A percentile compares a stretch with the other conserved stretches of the same genome.
phyloP scores from a whole-genome alignment of 1,140 invertebrate genomes.

The Scaptodrosophila lebanonensis region DNA sequence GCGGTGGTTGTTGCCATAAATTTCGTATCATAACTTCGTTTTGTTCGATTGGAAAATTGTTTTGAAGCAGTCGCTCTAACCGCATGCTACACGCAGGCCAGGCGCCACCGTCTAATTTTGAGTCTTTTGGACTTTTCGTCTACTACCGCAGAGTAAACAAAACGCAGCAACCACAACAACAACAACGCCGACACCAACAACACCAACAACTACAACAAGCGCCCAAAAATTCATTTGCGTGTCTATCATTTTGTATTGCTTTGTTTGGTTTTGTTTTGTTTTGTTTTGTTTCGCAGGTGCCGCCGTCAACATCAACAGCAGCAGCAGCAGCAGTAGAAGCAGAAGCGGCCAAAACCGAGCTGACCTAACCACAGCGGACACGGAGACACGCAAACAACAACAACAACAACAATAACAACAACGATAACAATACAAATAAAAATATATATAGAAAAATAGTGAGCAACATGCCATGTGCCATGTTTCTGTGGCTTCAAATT shows the following conservation, averaged over 20 bases:
- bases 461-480: too few relatives aligned
- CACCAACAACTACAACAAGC: slow-evolving; percentile 35
- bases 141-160: slow-evolving; percentile 14
- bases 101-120: slow-evolving; percentile 37
- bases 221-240: slow-evolving; percentile 29
- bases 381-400: too few relatives aligned
- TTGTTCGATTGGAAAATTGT: slow-evolving; percentile 30
- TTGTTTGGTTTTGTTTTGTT: too few relatives aligned
- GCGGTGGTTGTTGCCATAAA: slow-evolving; percentile 32
- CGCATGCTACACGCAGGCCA: slow-evolving; percentile 48
- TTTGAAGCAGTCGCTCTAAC: slow-evolving; percentile 17
- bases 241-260: slow-evolving; percentile 9
- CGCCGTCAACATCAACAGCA: slow-evolving; percentile 19
- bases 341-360: slow-evolving; percentile 13
- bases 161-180: slow-evolving; percentile 3
- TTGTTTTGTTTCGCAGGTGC: slow-evolving; percentile 32
- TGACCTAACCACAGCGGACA: slow-evolving; percentile 19
- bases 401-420: slow-evolving; percentile 5
- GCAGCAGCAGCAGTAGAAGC: not conserved
- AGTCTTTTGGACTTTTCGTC: slow-evolving; percentile 5
- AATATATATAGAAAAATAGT: too few relatives aligned
- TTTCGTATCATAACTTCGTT: slow-evolving; percentile 34
- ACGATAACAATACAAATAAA: slow-evolving; percentile 21
- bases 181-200: slow-evolving; percentile 16
- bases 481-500: slow-evolving; percentile 10